These are phyloP conservation scores for Petrolisthes cinctipes DNA, from an alignment of 2,888 invertebrate species.

Conservation along the genomic window DNA sequence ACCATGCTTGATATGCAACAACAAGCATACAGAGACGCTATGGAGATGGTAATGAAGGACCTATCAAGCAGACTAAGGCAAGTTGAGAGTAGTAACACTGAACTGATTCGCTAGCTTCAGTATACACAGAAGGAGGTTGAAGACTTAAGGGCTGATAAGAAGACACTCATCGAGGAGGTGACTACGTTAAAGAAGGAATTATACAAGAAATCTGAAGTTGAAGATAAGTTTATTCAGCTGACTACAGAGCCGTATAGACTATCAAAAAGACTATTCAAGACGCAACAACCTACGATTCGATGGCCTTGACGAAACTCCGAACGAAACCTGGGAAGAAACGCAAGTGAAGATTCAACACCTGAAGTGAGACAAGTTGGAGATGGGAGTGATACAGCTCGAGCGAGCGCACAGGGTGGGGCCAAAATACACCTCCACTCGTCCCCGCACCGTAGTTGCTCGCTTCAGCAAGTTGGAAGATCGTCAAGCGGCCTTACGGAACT, in stretches of 20 bases:
- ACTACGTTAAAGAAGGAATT: no score
- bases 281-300: background rate
- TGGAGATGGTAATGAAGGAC: background rate
- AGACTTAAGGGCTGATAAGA: background rate
- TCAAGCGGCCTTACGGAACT: background rate
- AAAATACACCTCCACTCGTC: background rate
- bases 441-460: background rate
- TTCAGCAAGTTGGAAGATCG: constrained; percentile 10
- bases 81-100: background rate
- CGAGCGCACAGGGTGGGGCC: background rate
- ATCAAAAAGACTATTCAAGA: background rate
- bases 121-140: constrained; percentile 1
- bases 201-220: background rate
- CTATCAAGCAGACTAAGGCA: background rate
- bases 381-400: background rate
- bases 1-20: background rate
- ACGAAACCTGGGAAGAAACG: background rate
- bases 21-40: constrained; percentile 2
- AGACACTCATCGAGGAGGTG: background rate
- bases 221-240: background rate
- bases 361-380: background rate
- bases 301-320: background rate
- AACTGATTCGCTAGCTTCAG: background rate
- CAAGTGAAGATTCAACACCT: background rate
- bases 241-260: no score